These are phyloP conservation scores for Acutogordius australiensis DNA, from an alignment of 2,888 invertebrate genomes.

Conservation along the genomic window DNA sequence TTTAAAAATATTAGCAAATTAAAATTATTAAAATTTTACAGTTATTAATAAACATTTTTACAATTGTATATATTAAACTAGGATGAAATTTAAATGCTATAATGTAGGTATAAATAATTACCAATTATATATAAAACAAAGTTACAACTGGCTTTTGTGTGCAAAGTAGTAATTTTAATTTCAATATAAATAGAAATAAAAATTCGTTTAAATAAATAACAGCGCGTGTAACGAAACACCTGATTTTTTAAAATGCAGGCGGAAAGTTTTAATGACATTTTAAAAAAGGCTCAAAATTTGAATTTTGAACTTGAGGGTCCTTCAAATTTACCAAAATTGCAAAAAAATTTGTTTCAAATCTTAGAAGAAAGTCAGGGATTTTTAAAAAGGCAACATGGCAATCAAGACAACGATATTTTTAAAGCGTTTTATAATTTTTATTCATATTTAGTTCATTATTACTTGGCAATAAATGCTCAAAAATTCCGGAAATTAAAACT, in stretches of 20 bases:
- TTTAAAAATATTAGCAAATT: too few relatives aligned
- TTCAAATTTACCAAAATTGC: constrained; percentile 2
- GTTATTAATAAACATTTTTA: too few relatives aligned
- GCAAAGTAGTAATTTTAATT: too few relatives aligned
- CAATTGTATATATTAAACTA: too few relatives aligned
- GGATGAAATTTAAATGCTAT: too few relatives aligned
- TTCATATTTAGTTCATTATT: background rate
- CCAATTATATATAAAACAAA: too few relatives aligned
- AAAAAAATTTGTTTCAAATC: constrained; percentile 5
- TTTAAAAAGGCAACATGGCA: background rate
- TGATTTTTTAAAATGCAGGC: background rate
- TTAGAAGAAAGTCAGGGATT: constrained; percentile 3
- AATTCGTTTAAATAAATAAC: too few relatives aligned
- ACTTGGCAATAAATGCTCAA: background rate
- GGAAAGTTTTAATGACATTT: background rate
- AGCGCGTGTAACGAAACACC: too few relatives aligned
- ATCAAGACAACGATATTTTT: background rate
- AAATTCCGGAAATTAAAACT: background rate
- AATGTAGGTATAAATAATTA: too few relatives aligned
- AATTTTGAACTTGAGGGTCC: background rate
- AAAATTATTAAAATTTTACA: too few relatives aligned
- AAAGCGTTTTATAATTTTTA: constrained; percentile 1
- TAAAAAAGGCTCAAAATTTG: constrained; percentile 4
- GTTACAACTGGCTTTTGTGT: too few relatives aligned
- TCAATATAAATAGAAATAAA: too few relatives aligned